Conservation (phyloP, 1,140 invertebrate genomes). For the Himalopsyche phryganea region DNA sequence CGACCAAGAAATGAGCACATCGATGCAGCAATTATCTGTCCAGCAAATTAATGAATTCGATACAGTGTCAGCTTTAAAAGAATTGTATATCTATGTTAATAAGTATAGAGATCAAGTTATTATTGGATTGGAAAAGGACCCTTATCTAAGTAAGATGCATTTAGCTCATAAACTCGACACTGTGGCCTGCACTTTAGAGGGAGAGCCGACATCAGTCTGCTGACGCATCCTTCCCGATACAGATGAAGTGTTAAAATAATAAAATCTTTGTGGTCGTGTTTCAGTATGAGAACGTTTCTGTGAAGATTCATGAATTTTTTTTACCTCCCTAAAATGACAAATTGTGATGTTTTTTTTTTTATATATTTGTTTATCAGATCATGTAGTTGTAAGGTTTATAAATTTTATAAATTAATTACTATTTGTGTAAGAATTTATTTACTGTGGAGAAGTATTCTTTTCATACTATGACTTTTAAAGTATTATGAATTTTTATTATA, state of each 20-base stretch:
- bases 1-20: constrained; percentile 87
- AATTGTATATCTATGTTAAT: constrained; percentile 90
- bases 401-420: background rate
- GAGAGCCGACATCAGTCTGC: constrained; percentile 59
- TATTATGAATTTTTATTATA: background rate
- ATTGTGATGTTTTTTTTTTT: constrained; percentile 19
- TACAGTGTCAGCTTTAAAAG: constrained; percentile 85
- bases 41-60: constrained; percentile 87
- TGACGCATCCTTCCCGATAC: constrained; percentile 47
- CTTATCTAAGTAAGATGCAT: constrained; percentile 80
- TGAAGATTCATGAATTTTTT: background rate
- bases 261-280: constrained; percentile 48
- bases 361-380: background rate
- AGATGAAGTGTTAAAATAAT: constrained; percentile 44
- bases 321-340: constrained; percentile 12
- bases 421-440: constrained; percentile 4
- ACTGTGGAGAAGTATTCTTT: background rate
- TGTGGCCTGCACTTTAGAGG: constrained; percentile 84
- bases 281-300: constrained; percentile 49
- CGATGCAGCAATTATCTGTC: constrained; percentile 87
- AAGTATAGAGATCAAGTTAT: constrained; percentile 91
- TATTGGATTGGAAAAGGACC: constrained; percentile 77
- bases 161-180: constrained; percentile 85
- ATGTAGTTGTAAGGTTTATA: background rate
- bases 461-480: background rate